Base-by-base conservation (phyloP, 1,140 invertebrate species). In the Bombyx mandarina region DNA sequence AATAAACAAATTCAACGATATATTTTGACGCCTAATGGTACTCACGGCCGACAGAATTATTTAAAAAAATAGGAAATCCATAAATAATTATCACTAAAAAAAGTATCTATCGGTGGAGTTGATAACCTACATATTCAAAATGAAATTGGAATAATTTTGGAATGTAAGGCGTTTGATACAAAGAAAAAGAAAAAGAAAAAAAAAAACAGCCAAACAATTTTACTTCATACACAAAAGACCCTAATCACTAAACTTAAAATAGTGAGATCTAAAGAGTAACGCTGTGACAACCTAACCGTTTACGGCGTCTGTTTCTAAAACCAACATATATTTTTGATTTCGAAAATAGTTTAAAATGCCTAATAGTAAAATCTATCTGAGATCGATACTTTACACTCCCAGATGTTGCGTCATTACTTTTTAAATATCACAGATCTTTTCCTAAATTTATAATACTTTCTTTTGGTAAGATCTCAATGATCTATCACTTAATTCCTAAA, bases 391-490 rank as follows among this genome's bases (percentile, higher is more conserved):
- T 75, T 74, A 69, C 8, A 71, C 73, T 77, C 74, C 77, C 79
- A 81, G 79, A 77, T 86, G 75, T 82, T 74, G 58, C 73, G 62
- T 65, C 73, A 80, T 85, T 86, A 86, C 71, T 74, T 73, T 35
- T 67, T 77, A 69, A 57, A 70, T 77, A 84, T 84, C 81, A 84
- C 82, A 86, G 82, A 73, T 77, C 72, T 74, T 82, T 79, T 73
- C 71, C 71, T 83, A 77, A 72, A 76, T 75, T 73, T 79, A 44
- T 82, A 86, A 84, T 86, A 84, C 79, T 86, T 83, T 76, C 61
- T 64, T 70, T 69, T 66, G 60, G 69, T 73, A 67, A 67, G 67
- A 56, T 63, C 61, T 60, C 56, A 68, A 63, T 61, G 57, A 66
- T 60, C 52, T 64, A 64, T 56, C 52, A 67, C 60, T 67, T 68